Conservation (phyloP, 2,797 vertebrate species). For the Notoglanidium macrostoma region DNA sequence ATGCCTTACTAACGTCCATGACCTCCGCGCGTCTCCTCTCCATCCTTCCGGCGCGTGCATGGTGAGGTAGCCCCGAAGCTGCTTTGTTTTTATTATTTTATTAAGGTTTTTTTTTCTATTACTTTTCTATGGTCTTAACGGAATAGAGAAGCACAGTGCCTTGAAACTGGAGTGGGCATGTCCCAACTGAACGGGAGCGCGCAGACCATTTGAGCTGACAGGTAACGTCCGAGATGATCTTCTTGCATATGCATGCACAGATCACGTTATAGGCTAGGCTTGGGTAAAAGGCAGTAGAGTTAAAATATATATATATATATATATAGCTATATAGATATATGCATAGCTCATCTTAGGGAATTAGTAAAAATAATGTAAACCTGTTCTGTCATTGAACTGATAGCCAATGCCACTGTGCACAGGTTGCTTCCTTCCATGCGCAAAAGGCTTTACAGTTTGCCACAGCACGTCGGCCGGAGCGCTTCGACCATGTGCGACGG, state of each 20-base stretch:
- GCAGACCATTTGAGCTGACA: slow-evolving; percentile 63
- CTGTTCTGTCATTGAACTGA: slow-evolving; percentile 48
- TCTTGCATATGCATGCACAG: slow-evolving; percentile 42
- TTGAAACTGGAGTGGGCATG: slow-evolving; percentile 66
- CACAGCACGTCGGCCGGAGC: slow-evolving; percentile 93
- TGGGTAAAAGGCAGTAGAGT: slow-evolving; percentile 51
- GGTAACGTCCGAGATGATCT: slow-evolving; percentile 68
- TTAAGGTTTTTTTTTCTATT: slow-evolving; percentile 69
- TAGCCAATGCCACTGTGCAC: slow-evolving; percentile 85
- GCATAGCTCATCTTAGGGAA: neutral
- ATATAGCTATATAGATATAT: neutral
- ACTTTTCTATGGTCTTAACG: slow-evolving; percentile 70
- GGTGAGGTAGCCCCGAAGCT: slow-evolving; percentile 51
- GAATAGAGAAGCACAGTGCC: slow-evolving; percentile 69
- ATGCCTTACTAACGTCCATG: slow-evolving; percentile 67
- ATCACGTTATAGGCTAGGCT: neutral
- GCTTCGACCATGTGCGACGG: slow-evolving; percentile 92
- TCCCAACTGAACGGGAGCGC: slow-evolving; percentile 58
- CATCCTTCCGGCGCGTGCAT: slow-evolving; percentile 57
- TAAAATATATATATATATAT: neutral
- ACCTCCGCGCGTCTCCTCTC: slow-evolving; percentile 69
- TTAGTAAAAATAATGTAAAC: neutral
- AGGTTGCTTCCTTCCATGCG: slow-evolving; percentile 96
- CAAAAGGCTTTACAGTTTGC: slow-evolving; percentile 98
- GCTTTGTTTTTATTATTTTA: slow-evolving; percentile 57